Evolutionary conservation across 2,888 invertebrate species (phyloP).

Genomic region (Archips crataeganus): DNA sequence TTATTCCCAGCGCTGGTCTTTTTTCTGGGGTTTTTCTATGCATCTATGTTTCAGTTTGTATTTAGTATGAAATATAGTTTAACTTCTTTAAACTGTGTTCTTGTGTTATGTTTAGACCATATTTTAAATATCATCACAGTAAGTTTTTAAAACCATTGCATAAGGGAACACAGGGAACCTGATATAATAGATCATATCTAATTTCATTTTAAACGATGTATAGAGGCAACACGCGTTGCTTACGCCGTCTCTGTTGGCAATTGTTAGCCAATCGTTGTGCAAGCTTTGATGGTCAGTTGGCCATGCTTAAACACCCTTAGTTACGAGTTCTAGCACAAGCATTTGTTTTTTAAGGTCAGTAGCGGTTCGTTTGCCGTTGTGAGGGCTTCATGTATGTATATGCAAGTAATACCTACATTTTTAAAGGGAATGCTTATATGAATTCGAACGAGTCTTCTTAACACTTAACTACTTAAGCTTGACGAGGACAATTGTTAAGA

Average conservation of each 20-base stretch:
- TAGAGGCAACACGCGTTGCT: slow-evolving; percentile 60
- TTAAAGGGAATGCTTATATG: background rate
- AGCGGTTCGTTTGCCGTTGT: background rate
- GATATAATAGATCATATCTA: slow-evolving; percentile 51
- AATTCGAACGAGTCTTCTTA: background rate
- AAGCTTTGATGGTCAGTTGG: slow-evolving; percentile 64
- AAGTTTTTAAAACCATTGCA: background rate
- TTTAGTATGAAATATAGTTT: too few relatives aligned
- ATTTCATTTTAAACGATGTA: slow-evolving; percentile 44
- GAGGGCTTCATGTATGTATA: background rate
- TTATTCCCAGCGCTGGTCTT: too few relatives aligned
- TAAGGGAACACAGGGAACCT: slow-evolving; percentile 49
- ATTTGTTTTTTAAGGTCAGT: slow-evolving; percentile 2
- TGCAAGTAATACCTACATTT: background rate
- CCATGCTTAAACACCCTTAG: slow-evolving; percentile 61
- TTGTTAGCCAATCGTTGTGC: slow-evolving; percentile 66
- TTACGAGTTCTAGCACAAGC: background rate
- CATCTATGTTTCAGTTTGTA: too few relatives aligned
- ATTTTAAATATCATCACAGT: background rate
- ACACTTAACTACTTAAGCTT: slow-evolving; percentile 7
- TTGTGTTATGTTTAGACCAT: too few relatives aligned
- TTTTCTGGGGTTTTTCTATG: too few relatives aligned
- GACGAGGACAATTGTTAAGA: slow-evolving; percentile 23
- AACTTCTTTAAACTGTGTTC: too few relatives aligned
- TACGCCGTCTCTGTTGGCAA: slow-evolving; percentile 43